phyloP scores from a whole-genome alignment of 35 echinoderm and acorn worm genomes.

The Ptychodera flava region DNA sequence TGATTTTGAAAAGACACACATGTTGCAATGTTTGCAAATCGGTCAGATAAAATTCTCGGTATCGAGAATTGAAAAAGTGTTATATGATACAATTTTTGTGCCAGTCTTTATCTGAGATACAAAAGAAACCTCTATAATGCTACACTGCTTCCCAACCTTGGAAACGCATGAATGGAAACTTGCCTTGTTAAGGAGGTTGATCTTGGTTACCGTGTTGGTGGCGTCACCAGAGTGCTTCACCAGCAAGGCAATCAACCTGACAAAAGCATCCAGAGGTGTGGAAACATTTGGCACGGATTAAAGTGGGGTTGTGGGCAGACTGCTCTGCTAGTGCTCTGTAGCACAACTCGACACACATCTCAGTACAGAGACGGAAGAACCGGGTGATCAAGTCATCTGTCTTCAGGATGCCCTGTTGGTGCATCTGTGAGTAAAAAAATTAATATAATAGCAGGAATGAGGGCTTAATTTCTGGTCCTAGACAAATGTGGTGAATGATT shows the following conservation, averaged over 20 bases:
- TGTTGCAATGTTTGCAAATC: too few relatives aligned
- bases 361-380: constrained; percentile 98
- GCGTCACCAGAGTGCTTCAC: constrained; percentile 98
- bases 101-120: too few relatives aligned
- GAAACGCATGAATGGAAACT: too few relatives aligned
- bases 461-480: not conserved
- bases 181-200: constrained; percentile 97
- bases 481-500: too few relatives aligned
- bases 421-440: constrained; percentile 55
- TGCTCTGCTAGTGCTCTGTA: constrained; percentile 86
- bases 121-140: too few relatives aligned
- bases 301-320: constrained; percentile 64
- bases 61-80: too few relatives aligned
- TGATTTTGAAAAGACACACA: too few relatives aligned
- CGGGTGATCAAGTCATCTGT: constrained; percentile 99
- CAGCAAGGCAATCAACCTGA: constrained; percentile 84
- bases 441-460: not conserved
- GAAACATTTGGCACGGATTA: constrained; percentile 97
- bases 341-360: constrained; percentile 96
- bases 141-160: too few relatives aligned
- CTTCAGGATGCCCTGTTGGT: constrained; percentile 98
- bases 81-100: too few relatives aligned
- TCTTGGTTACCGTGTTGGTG: constrained; percentile 93
- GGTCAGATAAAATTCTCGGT: too few relatives aligned
- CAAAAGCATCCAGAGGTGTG: constrained; percentile 98